Evolutionary conservation across 2,888 invertebrate genomes (phyloP).

Genomic region (Aleiodes leptofemur): DNA sequence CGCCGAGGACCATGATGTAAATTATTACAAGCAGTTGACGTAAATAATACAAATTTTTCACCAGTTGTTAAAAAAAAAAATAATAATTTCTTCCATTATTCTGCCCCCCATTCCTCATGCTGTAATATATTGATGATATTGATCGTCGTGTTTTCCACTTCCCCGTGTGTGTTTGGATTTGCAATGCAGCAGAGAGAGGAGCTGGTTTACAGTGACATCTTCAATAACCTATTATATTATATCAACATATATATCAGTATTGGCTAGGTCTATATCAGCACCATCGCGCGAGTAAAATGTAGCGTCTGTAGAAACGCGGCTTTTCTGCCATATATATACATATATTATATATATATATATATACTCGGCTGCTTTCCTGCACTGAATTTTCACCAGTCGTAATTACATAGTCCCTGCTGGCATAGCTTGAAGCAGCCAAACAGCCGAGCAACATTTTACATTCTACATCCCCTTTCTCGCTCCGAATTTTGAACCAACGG

Average conservation of each 20-base stretch:
- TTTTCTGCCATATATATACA: too few relatives aligned
- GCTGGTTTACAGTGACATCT: too few relatives aligned
- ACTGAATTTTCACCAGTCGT: constrained; percentile 1
- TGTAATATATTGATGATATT: constrained; percentile 66
- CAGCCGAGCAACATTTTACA: neutral
- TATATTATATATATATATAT: too few relatives aligned
- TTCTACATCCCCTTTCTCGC: neutral
- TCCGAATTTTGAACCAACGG: neutral
- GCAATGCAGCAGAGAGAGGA: too few relatives aligned
- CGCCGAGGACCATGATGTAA: constrained; percentile 69
- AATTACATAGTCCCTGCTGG: constrained; percentile 19
- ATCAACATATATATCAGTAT: too few relatives aligned
- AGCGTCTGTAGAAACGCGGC: too few relatives aligned
- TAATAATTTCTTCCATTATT: neutral
- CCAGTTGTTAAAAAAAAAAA: constrained; percentile 67
- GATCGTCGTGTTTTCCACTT: constrained; percentile 63
- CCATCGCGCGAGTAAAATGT: too few relatives aligned
- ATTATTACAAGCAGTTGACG: constrained; percentile 21
- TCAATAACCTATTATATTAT: too few relatives aligned
- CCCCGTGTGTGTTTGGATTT: constrained; percentile 30
- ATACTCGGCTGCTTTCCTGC: neutral
- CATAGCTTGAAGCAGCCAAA: constrained; percentile 9
- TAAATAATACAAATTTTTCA: constrained; percentile 59
- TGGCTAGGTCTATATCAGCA: too few relatives aligned
- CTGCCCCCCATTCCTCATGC: neutral